These are phyloP conservation scores for Gryon sp. DNA, from an alignment of 1,140 invertebrate genomes.

Conservation along the genomic window DNA sequence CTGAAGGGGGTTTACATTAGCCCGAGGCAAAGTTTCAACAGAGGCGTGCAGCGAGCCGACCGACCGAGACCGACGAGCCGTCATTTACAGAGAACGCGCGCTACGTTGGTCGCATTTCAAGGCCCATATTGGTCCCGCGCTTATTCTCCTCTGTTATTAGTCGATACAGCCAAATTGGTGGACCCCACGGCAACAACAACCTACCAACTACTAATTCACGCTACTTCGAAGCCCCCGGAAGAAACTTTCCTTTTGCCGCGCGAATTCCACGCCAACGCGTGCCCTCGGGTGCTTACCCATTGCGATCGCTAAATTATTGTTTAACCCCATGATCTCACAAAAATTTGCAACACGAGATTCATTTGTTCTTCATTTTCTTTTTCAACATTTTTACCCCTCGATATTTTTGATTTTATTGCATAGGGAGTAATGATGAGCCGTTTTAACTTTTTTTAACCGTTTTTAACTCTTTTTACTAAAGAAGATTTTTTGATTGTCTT, in stretches of 20 bases:
- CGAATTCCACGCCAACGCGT: slow-evolving; percentile 56
- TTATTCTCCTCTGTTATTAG: slow-evolving; percentile 75
- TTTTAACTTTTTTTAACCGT: no score
- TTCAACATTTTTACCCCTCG: background rate
- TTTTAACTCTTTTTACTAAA: no score
- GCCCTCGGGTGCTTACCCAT: slow-evolving; percentile 42
- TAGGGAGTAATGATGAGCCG: no score
- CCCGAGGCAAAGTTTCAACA: slow-evolving; percentile 43
- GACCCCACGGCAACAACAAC: slow-evolving; percentile 61
- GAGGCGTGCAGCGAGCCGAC: slow-evolving; percentile 40
- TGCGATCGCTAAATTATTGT: slow-evolving; percentile 53
- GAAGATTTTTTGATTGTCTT: no score
- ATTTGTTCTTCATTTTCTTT: slow-evolving; percentile 1
- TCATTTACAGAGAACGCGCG: slow-evolving; percentile 30
- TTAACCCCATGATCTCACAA: slow-evolving; percentile 17
- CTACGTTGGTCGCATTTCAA: slow-evolving; percentile 31
- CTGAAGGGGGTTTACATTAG: slow-evolving; percentile 34
- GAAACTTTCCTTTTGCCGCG: slow-evolving; percentile 23
- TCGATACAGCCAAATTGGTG: slow-evolving; percentile 76
- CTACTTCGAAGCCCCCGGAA: slow-evolving; percentile 62
- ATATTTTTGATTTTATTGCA: no score
- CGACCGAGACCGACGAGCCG: slow-evolving; percentile 32
- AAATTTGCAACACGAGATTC: background rate
- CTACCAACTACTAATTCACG: slow-evolving; percentile 59
- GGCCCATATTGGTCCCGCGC: slow-evolving; percentile 51